phyloP scores from a whole-genome alignment of 2,797 vertebrate genomes.

The Smutsia gigantea region DNA sequence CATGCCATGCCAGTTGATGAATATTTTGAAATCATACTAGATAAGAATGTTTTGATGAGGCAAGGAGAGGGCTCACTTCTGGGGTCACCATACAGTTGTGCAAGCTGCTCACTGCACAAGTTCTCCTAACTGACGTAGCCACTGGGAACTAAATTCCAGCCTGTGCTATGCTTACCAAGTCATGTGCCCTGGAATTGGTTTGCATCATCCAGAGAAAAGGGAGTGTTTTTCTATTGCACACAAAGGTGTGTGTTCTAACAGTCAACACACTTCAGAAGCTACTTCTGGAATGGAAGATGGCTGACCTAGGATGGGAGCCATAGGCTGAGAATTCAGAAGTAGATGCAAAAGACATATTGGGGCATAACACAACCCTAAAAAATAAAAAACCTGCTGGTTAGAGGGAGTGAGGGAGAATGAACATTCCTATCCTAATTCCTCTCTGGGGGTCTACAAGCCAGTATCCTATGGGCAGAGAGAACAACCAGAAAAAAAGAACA shows the following conservation, averaged over 20 bases:
- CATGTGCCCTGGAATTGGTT: not conserved
- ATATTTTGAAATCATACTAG: conserved; percentile 23
- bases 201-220: not conserved
- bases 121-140: not conserved
- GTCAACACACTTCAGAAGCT: not conserved
- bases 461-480: not conserved
- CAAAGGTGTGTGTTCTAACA: not conserved
- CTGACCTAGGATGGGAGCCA: not conserved
- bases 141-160: not conserved
- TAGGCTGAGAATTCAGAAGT: not conserved
- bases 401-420: not conserved
- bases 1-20: not conserved
- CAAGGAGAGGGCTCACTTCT: not conserved
- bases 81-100: not conserved
- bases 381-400: not conserved
- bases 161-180: not conserved
- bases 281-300: not conserved
- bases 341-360: not conserved
- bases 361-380: not conserved
- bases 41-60: not conserved
- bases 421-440: not conserved
- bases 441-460: not conserved
- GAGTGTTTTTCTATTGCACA: not conserved
- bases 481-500: not conserved
- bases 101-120: not conserved